Evolutionary conservation across 2,888 invertebrate species (phyloP).

Genomic region (Meganola albula): DNA sequence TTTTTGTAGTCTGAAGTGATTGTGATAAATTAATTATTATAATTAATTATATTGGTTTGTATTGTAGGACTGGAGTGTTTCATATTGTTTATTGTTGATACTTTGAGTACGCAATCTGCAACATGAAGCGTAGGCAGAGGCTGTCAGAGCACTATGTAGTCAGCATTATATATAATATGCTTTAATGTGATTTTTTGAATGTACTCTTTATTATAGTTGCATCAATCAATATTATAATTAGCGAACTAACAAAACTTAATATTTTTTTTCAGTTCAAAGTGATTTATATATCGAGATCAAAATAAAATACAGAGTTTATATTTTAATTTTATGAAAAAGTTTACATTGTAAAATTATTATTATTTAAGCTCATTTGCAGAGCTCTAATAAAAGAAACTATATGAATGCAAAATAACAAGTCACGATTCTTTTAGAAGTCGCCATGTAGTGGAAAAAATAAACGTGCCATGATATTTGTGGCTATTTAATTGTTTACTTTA

Average conservation of each 20-base stretch:
- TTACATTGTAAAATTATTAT: slow-evolving; percentile 75
- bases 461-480: slow-evolving; percentile 79
- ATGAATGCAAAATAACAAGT: slow-evolving; percentile 77
- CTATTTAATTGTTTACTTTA: slow-evolving; percentile 56
- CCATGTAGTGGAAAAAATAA: slow-evolving; percentile 80
- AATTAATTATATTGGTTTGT: slow-evolving; percentile 57
- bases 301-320: slow-evolving; percentile 74
- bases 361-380: slow-evolving; percentile 66
- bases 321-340: slow-evolving; percentile 73
- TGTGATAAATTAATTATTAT: slow-evolving; percentile 68
- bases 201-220: slow-evolving; percentile 77
- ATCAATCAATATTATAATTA: slow-evolving; percentile 73
- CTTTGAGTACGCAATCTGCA: slow-evolving; percentile 49
- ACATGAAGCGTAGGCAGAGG: slow-evolving; percentile 45
- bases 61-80: slow-evolving; percentile 44
- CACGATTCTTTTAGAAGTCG: slow-evolving; percentile 78
- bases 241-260: slow-evolving; percentile 74
- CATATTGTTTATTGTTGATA: slow-evolving; percentile 66
- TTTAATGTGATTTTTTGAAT: slow-evolving; percentile 79
- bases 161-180: slow-evolving; percentile 79
- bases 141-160: slow-evolving; percentile 75
- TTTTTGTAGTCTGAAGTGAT: slow-evolving; percentile 69
- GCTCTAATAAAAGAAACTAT: slow-evolving; percentile 68
- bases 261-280: slow-evolving; percentile 72
- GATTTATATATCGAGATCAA: slow-evolving; percentile 75